Conservation (phyloP, 2,888 invertebrate genomes). For the Aporophyla nigra region DNA sequence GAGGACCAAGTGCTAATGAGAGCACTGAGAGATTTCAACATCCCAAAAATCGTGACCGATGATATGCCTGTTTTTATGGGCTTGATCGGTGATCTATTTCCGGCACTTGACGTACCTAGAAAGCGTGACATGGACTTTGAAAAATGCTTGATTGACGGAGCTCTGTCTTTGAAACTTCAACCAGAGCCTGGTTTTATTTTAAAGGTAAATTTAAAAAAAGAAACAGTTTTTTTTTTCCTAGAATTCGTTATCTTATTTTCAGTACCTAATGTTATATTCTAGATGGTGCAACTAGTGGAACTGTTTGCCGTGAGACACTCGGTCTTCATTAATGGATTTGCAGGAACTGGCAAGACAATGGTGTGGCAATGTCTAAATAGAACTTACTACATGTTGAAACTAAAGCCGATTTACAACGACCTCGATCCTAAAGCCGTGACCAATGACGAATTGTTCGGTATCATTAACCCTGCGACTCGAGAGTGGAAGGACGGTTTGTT, state of each 20-base stretch:
- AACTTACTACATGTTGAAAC: slow-evolving; percentile 95
- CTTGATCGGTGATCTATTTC: slow-evolving; percentile 97
- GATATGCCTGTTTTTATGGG: slow-evolving; percentile 98
- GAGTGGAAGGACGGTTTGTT: slow-evolving; percentile 98
- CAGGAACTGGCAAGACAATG: slow-evolving; percentile 98
- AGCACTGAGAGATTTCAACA: slow-evolving; percentile 97
- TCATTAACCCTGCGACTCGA: slow-evolving; percentile 97
- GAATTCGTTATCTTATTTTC: neutral
- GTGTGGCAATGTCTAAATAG: slow-evolving; percentile 97
- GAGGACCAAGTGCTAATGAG: slow-evolving; percentile 99
- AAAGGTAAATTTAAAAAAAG: slow-evolving; percentile 88
- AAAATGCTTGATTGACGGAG: slow-evolving; percentile 94
- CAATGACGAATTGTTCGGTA: slow-evolving; percentile 98
- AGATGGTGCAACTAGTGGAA: slow-evolving; percentile 98
- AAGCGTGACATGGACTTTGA: slow-evolving; percentile 97
- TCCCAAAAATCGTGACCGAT: slow-evolving; percentile 98
- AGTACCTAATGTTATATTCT: slow-evolving; percentile 47
- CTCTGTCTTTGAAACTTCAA: slow-evolving; percentile 95
- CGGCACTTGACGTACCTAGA: slow-evolving; percentile 97
- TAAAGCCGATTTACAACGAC: slow-evolving; percentile 96
- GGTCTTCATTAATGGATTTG: slow-evolving; percentile 96
- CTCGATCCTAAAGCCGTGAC: slow-evolving; percentile 99
- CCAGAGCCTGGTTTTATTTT: slow-evolving; percentile 97
- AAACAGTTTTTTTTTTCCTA: neutral
- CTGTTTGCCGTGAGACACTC: slow-evolving; percentile 98